Evolutionary conservation across 2,797 vertebrate species (phyloP).

Genomic region (Galaxias olidus): DNA sequence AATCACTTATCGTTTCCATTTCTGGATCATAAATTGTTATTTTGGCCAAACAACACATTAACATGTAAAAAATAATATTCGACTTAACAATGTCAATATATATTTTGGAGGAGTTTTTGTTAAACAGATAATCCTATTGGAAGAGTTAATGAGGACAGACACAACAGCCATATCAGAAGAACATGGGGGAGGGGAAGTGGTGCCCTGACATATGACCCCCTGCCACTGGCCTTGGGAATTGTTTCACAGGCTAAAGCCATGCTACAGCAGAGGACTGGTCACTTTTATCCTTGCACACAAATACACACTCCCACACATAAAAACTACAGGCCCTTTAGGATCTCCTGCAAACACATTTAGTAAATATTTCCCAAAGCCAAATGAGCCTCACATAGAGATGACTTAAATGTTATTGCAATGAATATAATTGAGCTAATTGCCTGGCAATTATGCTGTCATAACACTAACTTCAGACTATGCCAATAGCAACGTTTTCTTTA

Average conservation of each 20-base stretch:
- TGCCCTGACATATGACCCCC: slow-evolving; percentile 67
- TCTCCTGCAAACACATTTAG: neutral
- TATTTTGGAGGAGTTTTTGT: slow-evolving; percentile 18
- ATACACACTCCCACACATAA: slow-evolving; percentile 8
- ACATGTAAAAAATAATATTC: no score
- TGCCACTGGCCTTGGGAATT: slow-evolving; percentile 70
- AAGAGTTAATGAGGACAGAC: slow-evolving; percentile 76
- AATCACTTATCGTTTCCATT: no score
- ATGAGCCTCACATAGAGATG: slow-evolving; percentile 8
- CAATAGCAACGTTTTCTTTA: slow-evolving; percentile 46
- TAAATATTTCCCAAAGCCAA: slow-evolving; percentile 1
- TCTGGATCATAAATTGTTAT: no score
- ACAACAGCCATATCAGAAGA: slow-evolving; percentile 54
- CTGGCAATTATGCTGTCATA: slow-evolving; percentile 54
- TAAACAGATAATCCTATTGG: slow-evolving; percentile 69
- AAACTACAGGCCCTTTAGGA: neutral
- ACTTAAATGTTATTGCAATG: slow-evolving; percentile 44
- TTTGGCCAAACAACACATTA: no score
- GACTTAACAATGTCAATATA: neutral
- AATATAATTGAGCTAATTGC: slow-evolving; percentile 61
- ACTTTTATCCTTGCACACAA: neutral
- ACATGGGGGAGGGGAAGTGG: slow-evolving; percentile 34
- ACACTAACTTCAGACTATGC: slow-evolving; percentile 45
- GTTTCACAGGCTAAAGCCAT: slow-evolving; percentile 62
- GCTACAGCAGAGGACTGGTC: slow-evolving; percentile 43